Percentiles rank a stretch among this genome's conserved stretches.
Conservation (phyloP, 2,113 vertebrate species). For the Vanacampus margaritifer region DNA sequence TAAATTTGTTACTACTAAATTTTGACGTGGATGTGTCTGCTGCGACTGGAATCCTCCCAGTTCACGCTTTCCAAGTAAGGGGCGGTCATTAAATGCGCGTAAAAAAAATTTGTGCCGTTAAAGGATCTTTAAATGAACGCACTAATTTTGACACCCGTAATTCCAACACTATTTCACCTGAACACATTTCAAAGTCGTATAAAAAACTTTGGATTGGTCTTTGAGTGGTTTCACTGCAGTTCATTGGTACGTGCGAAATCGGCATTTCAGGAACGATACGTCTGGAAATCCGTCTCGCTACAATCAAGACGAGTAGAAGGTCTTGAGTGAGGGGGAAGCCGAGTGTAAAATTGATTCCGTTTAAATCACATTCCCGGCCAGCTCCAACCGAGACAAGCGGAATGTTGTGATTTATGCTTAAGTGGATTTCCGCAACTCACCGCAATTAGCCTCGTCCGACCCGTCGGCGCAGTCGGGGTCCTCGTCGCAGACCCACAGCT, state of each 20-base stretch:
- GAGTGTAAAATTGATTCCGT: constrained; percentile 47
- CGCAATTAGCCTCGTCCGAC: constrained; percentile 94
- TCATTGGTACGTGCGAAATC: neutral
- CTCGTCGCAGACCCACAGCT: constrained; percentile 97
- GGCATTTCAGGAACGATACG: constrained; percentile 5
- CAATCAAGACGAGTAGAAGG: constrained; percentile 4
- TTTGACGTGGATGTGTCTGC: no score
- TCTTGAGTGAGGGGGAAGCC: constrained; percentile 21
- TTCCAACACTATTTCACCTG: constrained; percentile 14
- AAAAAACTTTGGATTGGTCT: constrained; percentile 20
- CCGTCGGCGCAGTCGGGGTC: constrained; percentile 96
- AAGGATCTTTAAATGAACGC: no score
- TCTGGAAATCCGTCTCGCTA: neutral
- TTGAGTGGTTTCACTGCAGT: constrained; percentile 20
- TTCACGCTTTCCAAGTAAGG: no score
- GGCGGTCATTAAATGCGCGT: no score
- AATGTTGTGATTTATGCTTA: constrained; percentile 46
- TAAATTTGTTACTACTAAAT: no score
- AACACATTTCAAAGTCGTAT: constrained; percentile 44
- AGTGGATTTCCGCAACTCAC: constrained; percentile 74
- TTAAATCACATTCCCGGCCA: constrained; percentile 35
- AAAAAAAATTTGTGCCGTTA: no score
- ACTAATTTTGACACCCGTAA: no score
- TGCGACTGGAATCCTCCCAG: no score
- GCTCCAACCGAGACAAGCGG: constrained; percentile 18